Evolutionary conservation across 1,140 invertebrate genomes (phyloP), one percentile per base, ranked within the genome.

Genomic region (Drosophila pandora): DNA sequence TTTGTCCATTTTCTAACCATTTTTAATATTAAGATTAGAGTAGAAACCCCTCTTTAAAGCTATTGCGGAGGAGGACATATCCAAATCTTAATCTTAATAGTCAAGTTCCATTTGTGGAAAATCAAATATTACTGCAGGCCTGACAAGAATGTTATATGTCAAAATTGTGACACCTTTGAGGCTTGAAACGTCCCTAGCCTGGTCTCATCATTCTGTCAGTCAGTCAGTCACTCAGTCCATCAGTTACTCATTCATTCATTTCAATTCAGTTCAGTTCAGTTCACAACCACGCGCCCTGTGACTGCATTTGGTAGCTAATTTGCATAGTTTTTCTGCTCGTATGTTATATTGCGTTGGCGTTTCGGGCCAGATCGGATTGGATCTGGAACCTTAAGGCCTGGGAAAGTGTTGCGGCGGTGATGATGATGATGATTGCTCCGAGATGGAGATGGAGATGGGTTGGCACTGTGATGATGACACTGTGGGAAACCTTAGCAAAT

Each of bases 401-500:
- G 82, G 82, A 87, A 87, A 83, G 74, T 79, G 78, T 76, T 79
- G 72, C 57, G 67, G 76, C 65, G 43, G 41, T 43, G 56, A 45
- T 43, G 75, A 69, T 63, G 54, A 49, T 62, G 59, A 72, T 53
- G 37, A 21, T 17, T 17, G 17, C 17, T 17, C 41, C 13, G 41
- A 21, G 41, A 43, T 43, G 41, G 41, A 43, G 41, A 43, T 43
- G 37, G 37, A 17, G 17, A 17, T 17, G 17, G 17, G 17, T 17
- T 17, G 17, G 17, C 17, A 6, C 25, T 6, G 25, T 6, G 41
- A 43, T 81, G 81, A 87, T 82, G 78, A 82, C 70, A 88, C 82
- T 87, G 82, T 87, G 82, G 82, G 82, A 87, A 87, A 87, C 82
- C 83, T 85, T 85, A 85, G 61, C 57, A 78, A 81, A 75, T 87